Evolutionary conservation across 1,140 invertebrate genomes (phyloP).

Genomic region (Zaprionus ghesquierei): DNA sequence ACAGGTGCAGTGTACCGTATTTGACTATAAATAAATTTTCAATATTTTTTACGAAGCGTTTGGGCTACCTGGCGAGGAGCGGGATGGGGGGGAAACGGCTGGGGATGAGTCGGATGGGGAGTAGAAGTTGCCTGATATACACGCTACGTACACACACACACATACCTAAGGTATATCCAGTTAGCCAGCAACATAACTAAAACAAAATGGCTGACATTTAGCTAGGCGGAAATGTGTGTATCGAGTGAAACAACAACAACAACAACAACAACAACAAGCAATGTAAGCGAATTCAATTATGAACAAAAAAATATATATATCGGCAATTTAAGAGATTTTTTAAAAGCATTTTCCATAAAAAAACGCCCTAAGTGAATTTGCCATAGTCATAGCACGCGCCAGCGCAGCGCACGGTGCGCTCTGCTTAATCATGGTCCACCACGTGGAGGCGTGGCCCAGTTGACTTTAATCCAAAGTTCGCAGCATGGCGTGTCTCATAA

Average conservation of each 20-base stretch:
- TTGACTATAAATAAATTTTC: conserved; percentile 75
- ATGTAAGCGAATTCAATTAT: background rate
- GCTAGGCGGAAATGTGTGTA: conserved; percentile 21
- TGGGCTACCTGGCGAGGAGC: background rate
- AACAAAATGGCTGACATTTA: conserved; percentile 42
- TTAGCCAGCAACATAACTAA: conserved; percentile 20
- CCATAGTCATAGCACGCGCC: background rate
- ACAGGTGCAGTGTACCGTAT: conserved; percentile 72
- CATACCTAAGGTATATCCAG: background rate
- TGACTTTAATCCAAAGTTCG: background rate
- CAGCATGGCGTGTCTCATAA: background rate
- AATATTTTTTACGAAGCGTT: conserved; percentile 59
- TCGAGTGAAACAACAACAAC: background rate
- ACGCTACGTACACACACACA: background rate
- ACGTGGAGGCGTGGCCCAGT: no score
- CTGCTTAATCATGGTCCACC: background rate
- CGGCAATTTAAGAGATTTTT: background rate
- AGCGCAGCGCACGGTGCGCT: background rate
- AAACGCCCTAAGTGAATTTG: background rate
- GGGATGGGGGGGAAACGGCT: background rate
- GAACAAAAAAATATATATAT: background rate
- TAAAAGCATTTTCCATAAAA: background rate
- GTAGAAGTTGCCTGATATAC: background rate
- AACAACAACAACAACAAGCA: background rate
- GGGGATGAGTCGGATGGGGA: background rate